A percentile compares a stretch with the other conserved stretches of the same genome.
These are phyloP conservation scores for Synergus gifuensis DNA, from an alignment of 2,888 invertebrate genomes.

Conservation along the genomic window DNA sequence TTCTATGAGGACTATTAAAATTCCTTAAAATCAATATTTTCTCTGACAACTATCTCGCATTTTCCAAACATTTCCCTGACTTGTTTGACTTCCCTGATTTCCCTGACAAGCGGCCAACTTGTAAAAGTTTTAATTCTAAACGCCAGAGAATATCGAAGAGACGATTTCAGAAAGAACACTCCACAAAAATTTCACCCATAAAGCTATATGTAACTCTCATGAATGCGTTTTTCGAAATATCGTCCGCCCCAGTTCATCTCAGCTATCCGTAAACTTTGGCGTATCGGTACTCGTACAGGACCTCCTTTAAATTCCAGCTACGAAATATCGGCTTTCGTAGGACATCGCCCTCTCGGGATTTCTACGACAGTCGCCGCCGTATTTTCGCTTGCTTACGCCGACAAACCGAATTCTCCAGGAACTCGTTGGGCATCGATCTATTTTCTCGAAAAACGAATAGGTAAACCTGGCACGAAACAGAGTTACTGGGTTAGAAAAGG, in stretches of 20 bases:
- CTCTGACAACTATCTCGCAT: too few species aligned
- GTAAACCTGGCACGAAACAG: slow-evolving; percentile 5
- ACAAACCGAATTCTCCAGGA: slow-evolving; percentile 49
- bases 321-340: slow-evolving; percentile 56
- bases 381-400: slow-evolving; percentile 58
- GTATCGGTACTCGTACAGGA: slow-evolving; percentile 34
- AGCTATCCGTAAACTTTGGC: slow-evolving; percentile 19
- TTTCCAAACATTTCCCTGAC: accelerated
- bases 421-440: slow-evolving; percentile 46
- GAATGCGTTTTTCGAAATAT: slow-evolving; percentile 21
- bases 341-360: slow-evolving; percentile 55
- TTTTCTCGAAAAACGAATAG: slow-evolving; percentile 45
- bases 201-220: background rate
- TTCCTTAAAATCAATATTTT: too few species aligned
- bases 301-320: slow-evolving; percentile 56
- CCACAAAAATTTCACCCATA: slow-evolving; percentile 6
- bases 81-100: too few species aligned
- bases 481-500: background rate
- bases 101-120: too few species aligned
- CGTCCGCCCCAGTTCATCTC: background rate
- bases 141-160: background rate
- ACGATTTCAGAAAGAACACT: background rate
- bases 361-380: slow-evolving; percentile 50
- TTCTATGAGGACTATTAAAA: too few species aligned
- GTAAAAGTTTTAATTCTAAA: too few species aligned